phyloP scores from a whole-genome alignment of 2,888 invertebrate species.

The Xylocampa areola region DNA sequence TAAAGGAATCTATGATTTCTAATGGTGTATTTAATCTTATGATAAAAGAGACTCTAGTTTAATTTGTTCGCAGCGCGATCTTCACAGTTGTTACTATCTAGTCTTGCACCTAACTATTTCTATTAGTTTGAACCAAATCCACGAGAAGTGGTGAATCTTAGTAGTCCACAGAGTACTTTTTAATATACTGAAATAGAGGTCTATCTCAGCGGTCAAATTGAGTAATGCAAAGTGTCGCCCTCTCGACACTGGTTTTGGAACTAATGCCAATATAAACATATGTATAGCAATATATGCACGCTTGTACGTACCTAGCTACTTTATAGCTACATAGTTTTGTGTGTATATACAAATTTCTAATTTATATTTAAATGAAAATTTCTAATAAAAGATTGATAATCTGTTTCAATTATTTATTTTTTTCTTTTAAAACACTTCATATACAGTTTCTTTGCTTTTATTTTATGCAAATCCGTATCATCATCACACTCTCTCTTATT shows the following conservation, averaged over 20 bases:
- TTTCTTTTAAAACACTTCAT: constrained; percentile 6
- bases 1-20: too few relatives aligned
- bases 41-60: too few relatives aligned
- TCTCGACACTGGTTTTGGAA: neutral
- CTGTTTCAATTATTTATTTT: neutral
- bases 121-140: too few relatives aligned
- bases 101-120: too few relatives aligned
- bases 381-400: neutral
- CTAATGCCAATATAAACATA: neutral
- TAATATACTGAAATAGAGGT: neutral
- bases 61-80: too few relatives aligned
- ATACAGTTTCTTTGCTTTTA: constrained; percentile 1
- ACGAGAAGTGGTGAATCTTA: too few relatives aligned
- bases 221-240: neutral
- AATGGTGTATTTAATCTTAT: too few relatives aligned
- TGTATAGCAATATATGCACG: neutral
- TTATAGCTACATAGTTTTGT: too few relatives aligned
- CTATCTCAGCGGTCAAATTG: neutral
- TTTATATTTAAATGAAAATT: neutral
- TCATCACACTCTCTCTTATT: constrained; percentile 5
- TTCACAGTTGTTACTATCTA: too few relatives aligned
- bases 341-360: too few relatives aligned
- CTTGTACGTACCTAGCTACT: neutral
- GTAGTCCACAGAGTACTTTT: neutral
- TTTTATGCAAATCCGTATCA: constrained; percentile 2